These are phyloP conservation scores for Hylomyscus alleni DNA, from an alignment of 2,797 vertebrate species.

Conservation along the genomic window DNA sequence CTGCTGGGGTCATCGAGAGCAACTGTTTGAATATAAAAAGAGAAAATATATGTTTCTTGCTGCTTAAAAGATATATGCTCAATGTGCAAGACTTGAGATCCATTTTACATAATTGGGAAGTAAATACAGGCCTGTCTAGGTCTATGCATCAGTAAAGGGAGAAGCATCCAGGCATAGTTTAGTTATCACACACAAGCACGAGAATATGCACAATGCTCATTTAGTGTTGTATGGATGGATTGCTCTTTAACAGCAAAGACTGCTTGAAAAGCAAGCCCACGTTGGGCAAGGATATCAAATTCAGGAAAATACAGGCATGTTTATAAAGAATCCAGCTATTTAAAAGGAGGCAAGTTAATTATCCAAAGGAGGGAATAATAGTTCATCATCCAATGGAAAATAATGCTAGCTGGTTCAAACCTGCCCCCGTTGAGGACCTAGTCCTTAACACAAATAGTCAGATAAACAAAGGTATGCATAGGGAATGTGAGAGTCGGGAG, in stretches of 20 bases:
- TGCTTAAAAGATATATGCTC: slow-evolving; percentile 52
- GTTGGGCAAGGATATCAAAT: slow-evolving; percentile 38
- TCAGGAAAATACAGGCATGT: neutral
- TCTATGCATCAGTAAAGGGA: neutral
- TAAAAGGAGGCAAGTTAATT: neutral
- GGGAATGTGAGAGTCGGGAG: neutral
- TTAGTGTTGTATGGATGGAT: neutral
- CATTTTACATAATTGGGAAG: neutral
- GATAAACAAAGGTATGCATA: neutral
- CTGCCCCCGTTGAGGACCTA: neutral
- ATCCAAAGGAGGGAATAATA: slow-evolving; percentile 3
- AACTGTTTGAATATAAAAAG: slow-evolving; percentile 89
- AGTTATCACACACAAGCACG: neutral
- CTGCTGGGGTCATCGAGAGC: slow-evolving; percentile 94
- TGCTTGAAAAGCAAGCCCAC: neutral
- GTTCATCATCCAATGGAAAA: neutral
- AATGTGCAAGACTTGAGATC: neutral
- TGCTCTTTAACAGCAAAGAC: slow-evolving; percentile 18
- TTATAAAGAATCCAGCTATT: slow-evolving; percentile 51
- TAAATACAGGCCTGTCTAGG: neutral
- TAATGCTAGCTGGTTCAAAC: neutral
- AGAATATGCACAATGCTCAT: neutral
- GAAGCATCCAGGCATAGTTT: slow-evolving; percentile 18
- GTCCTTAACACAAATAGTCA: slow-evolving; percentile 23
- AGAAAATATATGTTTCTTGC: slow-evolving; percentile 46